phyloP scores from a whole-genome alignment of 2,888 invertebrate genomes.

The Melinaea marsaeus region DNA sequence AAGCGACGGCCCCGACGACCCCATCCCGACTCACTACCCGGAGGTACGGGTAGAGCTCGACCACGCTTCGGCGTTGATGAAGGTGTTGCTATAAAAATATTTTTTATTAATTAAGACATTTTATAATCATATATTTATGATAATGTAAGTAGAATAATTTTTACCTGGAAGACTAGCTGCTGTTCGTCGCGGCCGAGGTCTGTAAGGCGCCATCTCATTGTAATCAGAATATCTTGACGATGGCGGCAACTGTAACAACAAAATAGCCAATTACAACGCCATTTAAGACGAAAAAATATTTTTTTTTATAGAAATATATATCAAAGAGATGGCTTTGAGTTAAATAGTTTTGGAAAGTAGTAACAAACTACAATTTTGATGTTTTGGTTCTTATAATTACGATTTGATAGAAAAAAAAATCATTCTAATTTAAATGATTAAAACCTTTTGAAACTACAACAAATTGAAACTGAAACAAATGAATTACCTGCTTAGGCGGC shows the following conservation, averaged over 20 bases:
- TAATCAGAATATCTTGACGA: slow-evolving; percentile 72
- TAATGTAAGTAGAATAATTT: neutral
- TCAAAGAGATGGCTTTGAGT: too few species aligned
- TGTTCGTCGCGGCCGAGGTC: slow-evolving; percentile 67
- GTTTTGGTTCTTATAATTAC: too few species aligned
- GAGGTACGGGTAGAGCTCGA: slow-evolving; percentile 62
- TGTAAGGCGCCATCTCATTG: slow-evolving; percentile 73
- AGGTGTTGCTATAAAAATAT: slow-evolving; percentile 54
- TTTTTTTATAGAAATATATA: too few species aligned
- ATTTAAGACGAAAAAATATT: neutral
- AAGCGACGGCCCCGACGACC: slow-evolving; percentile 62
- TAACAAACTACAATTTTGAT: too few species aligned
- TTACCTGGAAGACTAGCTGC: slow-evolving; percentile 73
- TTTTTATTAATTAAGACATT: neutral
- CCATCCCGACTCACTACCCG: slow-evolving; percentile 63
- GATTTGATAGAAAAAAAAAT: too few species aligned
- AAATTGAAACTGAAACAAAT: too few species aligned
- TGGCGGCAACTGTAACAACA: slow-evolving; percentile 54
- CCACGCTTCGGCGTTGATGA: slow-evolving; percentile 72
- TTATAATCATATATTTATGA: neutral
- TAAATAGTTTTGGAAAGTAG: too few species aligned
- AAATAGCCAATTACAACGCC: neutral
- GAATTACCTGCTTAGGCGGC: slow-evolving; percentile 62
- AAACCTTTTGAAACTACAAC: too few species aligned
- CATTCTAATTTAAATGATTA: too few species aligned